Evolutionary conservation across 2,113 vertebrate genomes (phyloP).

Genomic region (Athene noctua): DNA sequence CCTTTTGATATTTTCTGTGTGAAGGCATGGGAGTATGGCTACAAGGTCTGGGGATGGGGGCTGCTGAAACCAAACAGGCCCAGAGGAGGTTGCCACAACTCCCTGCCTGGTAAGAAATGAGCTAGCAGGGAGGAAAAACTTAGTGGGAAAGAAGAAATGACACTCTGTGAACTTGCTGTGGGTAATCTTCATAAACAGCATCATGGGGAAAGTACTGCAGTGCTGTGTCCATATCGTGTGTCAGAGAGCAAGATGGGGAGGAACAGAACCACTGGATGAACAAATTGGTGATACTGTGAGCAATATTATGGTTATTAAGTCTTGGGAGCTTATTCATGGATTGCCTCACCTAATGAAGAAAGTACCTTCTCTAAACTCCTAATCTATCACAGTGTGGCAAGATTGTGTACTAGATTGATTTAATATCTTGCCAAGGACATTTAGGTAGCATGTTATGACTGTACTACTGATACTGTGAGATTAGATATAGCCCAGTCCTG

Average conservation of each 20-base stretch:
- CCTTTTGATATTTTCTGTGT: neutral
- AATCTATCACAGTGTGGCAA: neutral
- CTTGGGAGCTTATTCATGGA: neutral
- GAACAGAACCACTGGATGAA: neutral
- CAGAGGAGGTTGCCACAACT: neutral
- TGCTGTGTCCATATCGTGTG: neutral
- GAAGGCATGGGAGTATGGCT: accelerated
- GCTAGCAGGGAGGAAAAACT: neutral
- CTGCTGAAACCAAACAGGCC: neutral
- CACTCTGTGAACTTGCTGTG: accelerated
- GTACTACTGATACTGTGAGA: neutral
- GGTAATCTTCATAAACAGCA: neutral
- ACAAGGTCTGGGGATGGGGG: accelerated
- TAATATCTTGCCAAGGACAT: neutral
- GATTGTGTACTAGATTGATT: neutral
- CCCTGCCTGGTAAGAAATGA: neutral
- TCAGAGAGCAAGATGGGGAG: neutral
- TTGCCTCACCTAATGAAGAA: neutral
- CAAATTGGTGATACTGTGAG: neutral
- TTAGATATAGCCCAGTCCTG: neutral
- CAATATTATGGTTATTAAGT: neutral
- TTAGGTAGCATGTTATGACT: neutral
- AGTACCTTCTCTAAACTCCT: neutral
- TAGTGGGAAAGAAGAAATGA: neutral
- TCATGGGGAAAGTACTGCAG: accelerated